Percentiles rank a stretch among this genome's conserved stretches.
phyloP scores from a whole-genome alignment of 92 coral and sea anemone genomes.

The Montipora capitata region DNA sequence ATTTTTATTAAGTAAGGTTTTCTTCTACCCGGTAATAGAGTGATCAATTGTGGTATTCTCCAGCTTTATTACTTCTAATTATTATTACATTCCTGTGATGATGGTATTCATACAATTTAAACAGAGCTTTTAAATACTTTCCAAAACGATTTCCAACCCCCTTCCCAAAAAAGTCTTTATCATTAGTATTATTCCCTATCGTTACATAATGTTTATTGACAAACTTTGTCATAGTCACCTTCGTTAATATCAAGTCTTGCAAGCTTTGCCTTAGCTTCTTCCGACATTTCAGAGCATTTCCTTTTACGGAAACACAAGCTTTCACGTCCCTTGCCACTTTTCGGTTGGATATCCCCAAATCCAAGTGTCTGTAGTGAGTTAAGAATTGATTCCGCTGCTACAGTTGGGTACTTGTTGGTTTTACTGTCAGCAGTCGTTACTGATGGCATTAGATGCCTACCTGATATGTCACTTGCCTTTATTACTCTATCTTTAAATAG shows the following conservation, averaged over 20 bases:
- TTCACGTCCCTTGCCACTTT: conserved; percentile 18
- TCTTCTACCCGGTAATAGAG: too few species aligned
- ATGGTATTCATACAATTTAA: too few species aligned
- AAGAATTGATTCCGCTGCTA: conserved; percentile 40
- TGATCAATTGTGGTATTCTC: too few species aligned
- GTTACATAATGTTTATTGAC: too few species aligned
- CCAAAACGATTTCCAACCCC: too few species aligned
- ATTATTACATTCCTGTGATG: too few species aligned
- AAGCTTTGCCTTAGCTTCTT: conserved; percentile 33
- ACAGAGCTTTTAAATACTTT: too few species aligned
- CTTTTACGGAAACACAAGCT: conserved; percentile 39
- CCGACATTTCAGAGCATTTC: conserved; percentile 28
- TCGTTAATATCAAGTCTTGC: conserved; percentile 16
- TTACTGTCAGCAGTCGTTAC: conserved; percentile 26
- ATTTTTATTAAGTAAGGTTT: too few species aligned
- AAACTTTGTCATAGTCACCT: neutral
- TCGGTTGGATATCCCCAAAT: conserved; percentile 15
- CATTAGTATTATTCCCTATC: too few species aligned
- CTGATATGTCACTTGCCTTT: conserved; percentile 54
- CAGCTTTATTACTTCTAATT: too few species aligned
- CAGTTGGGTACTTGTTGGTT: conserved; percentile 21
- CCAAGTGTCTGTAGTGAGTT: conserved; percentile 30
- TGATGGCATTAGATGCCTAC: conserved; percentile 57
- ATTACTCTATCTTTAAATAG: conserved; percentile 30
- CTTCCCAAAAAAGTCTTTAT: too few species aligned